Evolutionary conservation across 2,113 vertebrate genomes (phyloP).

Genomic region (Psittacus erithacus): DNA sequence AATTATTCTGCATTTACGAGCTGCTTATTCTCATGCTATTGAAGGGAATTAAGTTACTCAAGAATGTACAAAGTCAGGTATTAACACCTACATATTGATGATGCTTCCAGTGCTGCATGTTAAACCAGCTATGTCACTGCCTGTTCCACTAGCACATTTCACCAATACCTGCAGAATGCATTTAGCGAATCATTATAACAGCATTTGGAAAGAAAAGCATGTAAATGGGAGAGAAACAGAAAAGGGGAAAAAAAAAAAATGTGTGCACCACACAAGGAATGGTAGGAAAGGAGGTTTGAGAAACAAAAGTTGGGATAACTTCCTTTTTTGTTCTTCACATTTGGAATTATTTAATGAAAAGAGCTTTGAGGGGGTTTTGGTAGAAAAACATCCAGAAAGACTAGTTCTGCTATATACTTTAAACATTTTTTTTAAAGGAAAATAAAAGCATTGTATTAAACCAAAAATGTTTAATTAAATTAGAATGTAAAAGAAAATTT

Average conservation of each 20-base stretch:
- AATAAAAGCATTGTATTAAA: constrained; percentile 32
- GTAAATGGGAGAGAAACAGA: neutral
- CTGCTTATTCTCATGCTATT: neutral
- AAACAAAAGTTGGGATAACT: neutral
- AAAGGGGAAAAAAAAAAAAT: neutral
- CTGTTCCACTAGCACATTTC: neutral
- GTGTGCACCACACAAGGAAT: neutral
- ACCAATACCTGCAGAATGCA: neutral
- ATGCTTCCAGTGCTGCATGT: neutral
- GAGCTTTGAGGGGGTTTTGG: neutral
- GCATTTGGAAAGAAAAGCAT: neutral
- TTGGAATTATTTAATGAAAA: neutral
- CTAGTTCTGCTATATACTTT: neutral
- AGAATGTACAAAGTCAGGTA: neutral
- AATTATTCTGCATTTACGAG: constrained; percentile 19
- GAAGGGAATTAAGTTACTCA: neutral
- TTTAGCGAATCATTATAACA: neutral
- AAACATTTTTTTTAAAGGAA: neutral
- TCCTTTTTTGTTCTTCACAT: neutral
- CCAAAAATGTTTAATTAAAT: constrained; percentile 49
- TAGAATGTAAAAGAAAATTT: constrained; percentile 48
- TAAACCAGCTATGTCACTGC: neutral
- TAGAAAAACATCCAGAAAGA: neutral
- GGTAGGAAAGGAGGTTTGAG: neutral
- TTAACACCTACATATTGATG: neutral